These are phyloP conservation scores for Minunthozetes semirufus DNA, from an alignment of 2,888 invertebrate species.

Conservation along the genomic window DNA sequence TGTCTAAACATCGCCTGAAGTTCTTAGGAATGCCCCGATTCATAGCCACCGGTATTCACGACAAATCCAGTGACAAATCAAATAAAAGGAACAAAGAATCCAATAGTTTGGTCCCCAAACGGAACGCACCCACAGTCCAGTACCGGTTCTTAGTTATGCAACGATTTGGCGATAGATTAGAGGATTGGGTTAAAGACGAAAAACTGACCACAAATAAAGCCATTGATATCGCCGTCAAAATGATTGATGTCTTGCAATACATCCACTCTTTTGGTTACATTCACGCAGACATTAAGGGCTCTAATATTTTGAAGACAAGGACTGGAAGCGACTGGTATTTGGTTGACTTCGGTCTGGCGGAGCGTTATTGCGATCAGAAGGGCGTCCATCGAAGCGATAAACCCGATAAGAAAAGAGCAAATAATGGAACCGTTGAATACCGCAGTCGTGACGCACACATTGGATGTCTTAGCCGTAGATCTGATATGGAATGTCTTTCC, in stretches of 20 bases:
- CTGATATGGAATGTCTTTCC: conserved; percentile 54
- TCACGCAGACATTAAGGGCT: conserved; percentile 97
- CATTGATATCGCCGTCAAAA: conserved; percentile 69
- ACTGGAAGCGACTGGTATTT: conserved; percentile 55
- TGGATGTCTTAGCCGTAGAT: conserved; percentile 55
- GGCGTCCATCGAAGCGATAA: conserved; percentile 71
- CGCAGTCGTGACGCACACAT: conserved; percentile 97
- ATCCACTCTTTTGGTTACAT: conserved; percentile 86
- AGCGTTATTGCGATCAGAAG: conserved; percentile 61
- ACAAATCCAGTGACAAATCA: conserved; percentile 43
- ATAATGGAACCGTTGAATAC: conserved; percentile 93
- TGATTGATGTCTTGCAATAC: conserved; percentile 81
- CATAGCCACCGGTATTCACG: conserved; percentile 79
- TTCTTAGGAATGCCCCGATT: conserved; percentile 79
- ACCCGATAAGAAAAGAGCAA: conserved; percentile 80
- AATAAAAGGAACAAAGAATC: background rate
- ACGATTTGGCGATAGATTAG: conserved; percentile 74
- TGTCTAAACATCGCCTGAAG: conserved; percentile 50
- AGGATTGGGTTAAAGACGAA: conserved; percentile 64
- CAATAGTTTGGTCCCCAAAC: background rate
- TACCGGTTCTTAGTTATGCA: conserved; percentile 92
- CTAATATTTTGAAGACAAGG: conserved; percentile 71
- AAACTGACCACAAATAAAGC: conserved; percentile 69
- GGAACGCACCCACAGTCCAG: conserved; percentile 4
- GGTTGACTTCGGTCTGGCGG: conserved; percentile 88